Base-by-base conservation (phyloP, 2,797 vertebrate genomes). In the Pseudochirops cupreus region DNA sequence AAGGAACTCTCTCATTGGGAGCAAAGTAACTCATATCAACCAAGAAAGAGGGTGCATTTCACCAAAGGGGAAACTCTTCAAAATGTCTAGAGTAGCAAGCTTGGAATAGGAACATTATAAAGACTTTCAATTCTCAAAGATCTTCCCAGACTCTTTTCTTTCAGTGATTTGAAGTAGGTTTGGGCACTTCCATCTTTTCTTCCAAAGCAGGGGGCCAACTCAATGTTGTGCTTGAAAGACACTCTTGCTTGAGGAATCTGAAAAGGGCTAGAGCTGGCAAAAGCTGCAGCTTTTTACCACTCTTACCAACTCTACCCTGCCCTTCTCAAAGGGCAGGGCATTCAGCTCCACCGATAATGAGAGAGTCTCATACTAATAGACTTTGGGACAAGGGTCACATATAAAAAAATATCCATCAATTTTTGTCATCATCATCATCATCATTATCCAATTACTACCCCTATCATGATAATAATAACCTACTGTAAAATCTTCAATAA, bases 401-500 rank as follows among this genome's bases (percentile, higher is more conserved):
- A 67, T 67, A 33, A 5, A 5, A 56, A 67, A 67, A n/a, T 5
- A 1, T 39, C 33, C 33, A 74, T n/a, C 16, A 39, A 39, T 74
- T 31, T 1, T 39, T 1, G 2, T 67, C 62, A 67, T 67, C 33
- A n/a, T n/a, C 13, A 16, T 67, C 33, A 39, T 39, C n/a, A 74
- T 62, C 33, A 39, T 74, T 14, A 67, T n/a, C 21, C n/a, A 39
- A 9, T 74, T 39, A 74, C 67, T 21, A n/a, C 14, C 14, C 14
- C 24, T 74, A 39, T 74, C 87, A 74, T 54, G 31, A 58, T 4
- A 90, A 91, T 39, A 94, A 2, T 96, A 96, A 33, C 56, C 21
- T 92, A 50, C n/a, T 55, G 9, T 92, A 97, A 96, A 95, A n/a
- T 1, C 26, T 93, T 57, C 58, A 91, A 10, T n/a, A n/a, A 11